These are phyloP conservation scores for Oncorhynchus tshawytscha DNA, from an alignment of 2,113 vertebrate genomes.

Conservation along the genomic window DNA sequence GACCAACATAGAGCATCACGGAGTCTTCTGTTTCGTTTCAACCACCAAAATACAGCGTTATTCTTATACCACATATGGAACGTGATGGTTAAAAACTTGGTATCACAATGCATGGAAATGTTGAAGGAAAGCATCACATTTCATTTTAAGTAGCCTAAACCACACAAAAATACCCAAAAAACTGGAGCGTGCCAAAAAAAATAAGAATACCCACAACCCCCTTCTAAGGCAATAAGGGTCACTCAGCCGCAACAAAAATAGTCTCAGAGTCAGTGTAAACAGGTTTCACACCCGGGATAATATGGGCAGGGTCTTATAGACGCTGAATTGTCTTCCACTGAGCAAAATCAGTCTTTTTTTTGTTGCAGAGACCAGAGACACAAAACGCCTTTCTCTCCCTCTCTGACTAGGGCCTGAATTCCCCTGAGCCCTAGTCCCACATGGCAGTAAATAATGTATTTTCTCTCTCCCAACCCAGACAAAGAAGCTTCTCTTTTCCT, in stretches of 20 bases:
- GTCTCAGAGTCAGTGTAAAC: constrained; percentile 55
- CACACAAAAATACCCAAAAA: neutral
- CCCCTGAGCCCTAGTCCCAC: constrained; percentile 42
- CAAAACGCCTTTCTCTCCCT: neutral
- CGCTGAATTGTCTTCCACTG: constrained; percentile 42
- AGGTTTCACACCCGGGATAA: constrained; percentile 41
- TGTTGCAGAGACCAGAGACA: constrained; percentile 2
- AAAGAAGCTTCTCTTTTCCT: constrained; percentile 62
- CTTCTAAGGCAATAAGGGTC: constrained; percentile 11
- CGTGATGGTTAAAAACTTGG: no score
- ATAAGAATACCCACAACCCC: neutral
- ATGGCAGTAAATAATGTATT: constrained; percentile 61
- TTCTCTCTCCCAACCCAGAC: constrained; percentile 45
- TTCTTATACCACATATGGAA: no score
- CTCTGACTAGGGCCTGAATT: constrained; percentile 1
- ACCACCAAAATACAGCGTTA: no score
- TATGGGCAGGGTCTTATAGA: constrained; percentile 49
- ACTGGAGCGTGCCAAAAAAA: no score
- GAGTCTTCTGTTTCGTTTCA: no score
- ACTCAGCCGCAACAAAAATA: constrained; percentile 51
- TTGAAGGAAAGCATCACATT: no score
- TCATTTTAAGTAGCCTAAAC: no score
- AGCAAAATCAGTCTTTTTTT: constrained; percentile 22
- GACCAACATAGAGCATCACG: no score
- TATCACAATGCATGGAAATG: no score